These are phyloP conservation scores for Cydia strobilella DNA, from an alignment of 1,140 invertebrate species.

Conservation along the genomic window DNA sequence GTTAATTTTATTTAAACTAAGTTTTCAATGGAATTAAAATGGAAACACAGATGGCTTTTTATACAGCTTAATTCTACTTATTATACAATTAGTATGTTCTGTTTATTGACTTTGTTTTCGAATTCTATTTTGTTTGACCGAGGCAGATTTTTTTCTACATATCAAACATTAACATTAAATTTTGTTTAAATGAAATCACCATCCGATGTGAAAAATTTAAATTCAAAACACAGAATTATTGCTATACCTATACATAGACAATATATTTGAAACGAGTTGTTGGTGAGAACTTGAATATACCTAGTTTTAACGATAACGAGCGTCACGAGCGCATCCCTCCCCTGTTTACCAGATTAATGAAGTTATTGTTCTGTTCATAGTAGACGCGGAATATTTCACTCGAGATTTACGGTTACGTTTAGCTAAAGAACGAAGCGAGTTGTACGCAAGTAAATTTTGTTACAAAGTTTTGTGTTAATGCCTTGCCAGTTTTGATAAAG, in stretches of 20 bases:
- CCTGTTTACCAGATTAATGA: conserved; percentile 43
- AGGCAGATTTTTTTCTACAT: too few species aligned
- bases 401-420: conserved; percentile 51
- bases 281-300: too few species aligned
- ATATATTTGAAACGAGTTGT: too few species aligned
- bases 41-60: neutral
- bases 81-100: neutral
- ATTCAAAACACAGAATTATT: too few species aligned
- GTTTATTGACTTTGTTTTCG: neutral
- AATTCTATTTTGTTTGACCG: neutral
- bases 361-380: conserved; percentile 50
- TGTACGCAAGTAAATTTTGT: conserved; percentile 44
- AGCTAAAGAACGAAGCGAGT: conserved; percentile 35
- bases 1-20: neutral
- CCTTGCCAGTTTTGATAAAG: neutral
- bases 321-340: neutral
- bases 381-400: conserved; percentile 44
- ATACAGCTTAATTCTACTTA: neutral
- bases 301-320: neutral
- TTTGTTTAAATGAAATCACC: too few species aligned
- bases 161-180: too few species aligned
- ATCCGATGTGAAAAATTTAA: too few species aligned
- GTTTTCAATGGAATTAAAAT: neutral
- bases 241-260: too few species aligned
- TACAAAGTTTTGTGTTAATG: conserved; percentile 28